Evolutionary conservation across 2,113 vertebrate species (phyloP).

Genomic region (Solenodon paradoxus): DNA sequence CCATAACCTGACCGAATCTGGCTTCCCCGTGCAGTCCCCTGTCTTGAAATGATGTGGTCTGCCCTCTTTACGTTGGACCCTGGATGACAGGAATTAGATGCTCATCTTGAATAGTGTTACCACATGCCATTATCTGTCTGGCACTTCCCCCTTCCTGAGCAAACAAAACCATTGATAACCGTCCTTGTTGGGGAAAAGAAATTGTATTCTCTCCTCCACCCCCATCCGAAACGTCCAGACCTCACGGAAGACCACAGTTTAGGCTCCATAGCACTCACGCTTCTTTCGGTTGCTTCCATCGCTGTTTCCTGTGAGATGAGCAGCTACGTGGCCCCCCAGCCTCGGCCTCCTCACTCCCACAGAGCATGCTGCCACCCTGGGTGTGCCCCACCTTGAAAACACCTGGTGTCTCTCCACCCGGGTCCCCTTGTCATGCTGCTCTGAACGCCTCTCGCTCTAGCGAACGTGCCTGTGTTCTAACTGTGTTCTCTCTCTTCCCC

Average conservation of each 20-base stretch:
- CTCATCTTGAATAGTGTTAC: background rate
- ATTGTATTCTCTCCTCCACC: constrained; percentile 14
- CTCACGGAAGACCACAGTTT: background rate
- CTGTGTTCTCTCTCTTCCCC: constrained; percentile 83
- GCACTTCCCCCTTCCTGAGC: background rate
- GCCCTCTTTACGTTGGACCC: background rate
- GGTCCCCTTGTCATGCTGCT: constrained; percentile 56
- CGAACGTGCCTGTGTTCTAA: constrained; percentile 77
- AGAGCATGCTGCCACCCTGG: constrained; percentile 77
- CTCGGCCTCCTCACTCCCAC: constrained; percentile 54
- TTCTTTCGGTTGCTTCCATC: constrained; percentile 70
- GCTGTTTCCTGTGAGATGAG: constrained; percentile 43
- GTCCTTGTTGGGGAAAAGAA: constrained; percentile 71
- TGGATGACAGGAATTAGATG: background rate
- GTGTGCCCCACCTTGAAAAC: constrained; percentile 18
- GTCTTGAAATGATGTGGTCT: background rate
- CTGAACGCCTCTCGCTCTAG: constrained; percentile 40
- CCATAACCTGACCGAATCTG: background rate
- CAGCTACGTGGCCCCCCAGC: background rate
- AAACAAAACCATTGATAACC: background rate
- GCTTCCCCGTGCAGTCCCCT: background rate
- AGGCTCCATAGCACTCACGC: background rate
- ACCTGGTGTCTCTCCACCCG: constrained; percentile 43
- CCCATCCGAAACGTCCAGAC: background rate
- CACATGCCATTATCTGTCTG: background rate